These are phyloP conservation scores for Drosophila dunni DNA, from an alignment of 1,140 invertebrate species.

Conservation along the genomic window DNA sequence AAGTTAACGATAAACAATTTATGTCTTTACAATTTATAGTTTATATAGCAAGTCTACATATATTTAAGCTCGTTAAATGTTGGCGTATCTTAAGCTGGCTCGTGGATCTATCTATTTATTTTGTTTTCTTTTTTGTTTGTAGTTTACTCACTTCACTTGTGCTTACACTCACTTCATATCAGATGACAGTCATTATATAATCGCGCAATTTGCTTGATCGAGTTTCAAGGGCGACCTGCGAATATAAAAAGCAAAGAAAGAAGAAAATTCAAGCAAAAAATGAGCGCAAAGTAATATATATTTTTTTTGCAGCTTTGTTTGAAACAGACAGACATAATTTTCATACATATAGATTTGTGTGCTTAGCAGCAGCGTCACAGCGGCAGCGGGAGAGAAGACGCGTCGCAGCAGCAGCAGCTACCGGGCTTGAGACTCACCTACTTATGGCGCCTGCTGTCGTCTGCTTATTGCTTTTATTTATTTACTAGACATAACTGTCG, in stretches of 20 bases:
- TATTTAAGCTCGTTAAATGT: not conserved
- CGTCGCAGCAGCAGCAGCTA: not conserved
- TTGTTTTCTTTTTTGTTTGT: not conserved
- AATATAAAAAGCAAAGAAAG: slow-evolving; percentile 5
- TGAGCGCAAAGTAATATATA: not conserved
- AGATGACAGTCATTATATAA: slow-evolving; percentile 44
- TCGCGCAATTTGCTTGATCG: slow-evolving; percentile 21
- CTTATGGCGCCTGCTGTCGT: slow-evolving; percentile 48
- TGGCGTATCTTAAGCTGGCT: not conserved
- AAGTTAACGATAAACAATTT: too few species aligned
- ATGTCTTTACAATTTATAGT: too few species aligned
- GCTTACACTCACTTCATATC: slow-evolving; percentile 10
- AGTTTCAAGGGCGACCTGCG: slow-evolving; percentile 32
- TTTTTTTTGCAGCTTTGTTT: slow-evolving; percentile 14
- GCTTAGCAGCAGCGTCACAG: not conserved
- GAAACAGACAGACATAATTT: not conserved
- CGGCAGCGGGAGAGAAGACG: not conserved
- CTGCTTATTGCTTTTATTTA: slow-evolving; percentile 81
- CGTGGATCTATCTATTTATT: not conserved
- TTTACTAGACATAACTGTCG: slow-evolving; percentile 74
- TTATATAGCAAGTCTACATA: too few species aligned
- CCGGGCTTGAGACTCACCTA: slow-evolving; percentile 45
- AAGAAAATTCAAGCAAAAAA: slow-evolving; percentile 13
- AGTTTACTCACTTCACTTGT: slow-evolving; percentile 4
- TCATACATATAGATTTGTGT: not conserved